Percentiles rank a stretch among this genome's conserved stretches.
These are phyloP conservation scores for Odontocolon sp. DNA, from an alignment of 2,888 invertebrate species.

Conservation along the genomic window DNA sequence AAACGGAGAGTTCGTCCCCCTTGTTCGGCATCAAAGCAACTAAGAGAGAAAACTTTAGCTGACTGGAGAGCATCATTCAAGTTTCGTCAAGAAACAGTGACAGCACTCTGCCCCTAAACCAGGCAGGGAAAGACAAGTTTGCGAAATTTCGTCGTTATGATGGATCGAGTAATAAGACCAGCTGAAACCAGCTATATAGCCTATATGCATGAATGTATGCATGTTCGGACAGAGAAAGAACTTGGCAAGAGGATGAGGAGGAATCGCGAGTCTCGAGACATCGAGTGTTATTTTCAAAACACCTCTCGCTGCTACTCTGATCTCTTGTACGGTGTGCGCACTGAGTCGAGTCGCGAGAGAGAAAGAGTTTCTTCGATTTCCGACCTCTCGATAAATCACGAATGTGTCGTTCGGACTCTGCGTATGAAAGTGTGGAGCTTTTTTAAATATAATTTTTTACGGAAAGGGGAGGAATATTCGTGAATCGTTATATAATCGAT, in stretches of 20 bases:
- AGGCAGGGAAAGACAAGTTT: background rate
- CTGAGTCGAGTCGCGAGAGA: background rate
- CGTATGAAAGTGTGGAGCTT: too few species aligned
- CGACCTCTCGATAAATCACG: conserved; percentile 30
- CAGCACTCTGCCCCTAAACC: conserved; percentile 1
- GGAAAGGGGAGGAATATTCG: conserved; percentile 84
- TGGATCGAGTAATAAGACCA: conserved; percentile 38
- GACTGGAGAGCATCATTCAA: conserved; percentile 33
- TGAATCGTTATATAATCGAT: conserved; percentile 59
- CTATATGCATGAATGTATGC: background rate
- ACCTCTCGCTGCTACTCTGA: background rate
- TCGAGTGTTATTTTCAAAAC: background rate
- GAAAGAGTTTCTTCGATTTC: background rate
- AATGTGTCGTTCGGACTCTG: conserved; percentile 76
- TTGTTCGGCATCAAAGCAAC: conserved; percentile 21
- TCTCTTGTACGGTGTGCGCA: background rate
- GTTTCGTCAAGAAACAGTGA: conserved; percentile 1
- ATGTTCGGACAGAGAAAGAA: background rate
- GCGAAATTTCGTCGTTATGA: conserved; percentile 15
- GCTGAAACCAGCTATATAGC: background rate
- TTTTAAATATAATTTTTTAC: too few species aligned
- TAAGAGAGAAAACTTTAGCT: conserved; percentile 14
- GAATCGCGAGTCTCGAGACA: too few species aligned
- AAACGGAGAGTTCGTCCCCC: conserved; percentile 2
- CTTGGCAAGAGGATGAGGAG: conserved; percentile 9